A percentile compares a stretch with the other conserved stretches of the same genome.
Conservation (phyloP, 1,140 invertebrate species). For the Littorina saxatilis region DNA sequence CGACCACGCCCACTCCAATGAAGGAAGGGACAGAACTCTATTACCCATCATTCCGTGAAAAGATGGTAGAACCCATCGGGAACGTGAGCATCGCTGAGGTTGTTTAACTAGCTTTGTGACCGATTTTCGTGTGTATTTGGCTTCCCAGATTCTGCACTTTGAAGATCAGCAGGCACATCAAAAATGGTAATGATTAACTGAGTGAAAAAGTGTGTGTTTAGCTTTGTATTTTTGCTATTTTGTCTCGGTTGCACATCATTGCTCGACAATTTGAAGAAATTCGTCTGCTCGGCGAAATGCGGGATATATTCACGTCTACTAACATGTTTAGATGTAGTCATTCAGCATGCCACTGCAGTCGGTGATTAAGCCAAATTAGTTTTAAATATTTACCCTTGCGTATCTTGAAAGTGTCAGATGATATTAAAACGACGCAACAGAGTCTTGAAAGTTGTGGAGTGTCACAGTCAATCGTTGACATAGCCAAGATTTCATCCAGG, state of each 20-base stretch:
- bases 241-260: not conserved
- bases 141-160: not conserved
- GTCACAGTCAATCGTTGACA: too few species aligned
- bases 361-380: too few species aligned
- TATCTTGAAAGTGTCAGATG: too few species aligned
- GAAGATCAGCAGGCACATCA: not conserved
- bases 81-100: not conserved
- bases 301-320: too few species aligned
- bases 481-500: too few species aligned
- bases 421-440: too few species aligned
- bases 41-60: slow-evolving; percentile 19
- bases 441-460: too few species aligned
- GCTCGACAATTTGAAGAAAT: not conserved
- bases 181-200: not conserved
- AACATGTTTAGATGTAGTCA: too few species aligned
- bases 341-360: too few species aligned
- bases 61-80: slow-evolving; percentile 17
- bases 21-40: not conserved
- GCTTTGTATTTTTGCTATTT: not conserved
- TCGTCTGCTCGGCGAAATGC: not conserved
- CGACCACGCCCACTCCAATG: not conserved
- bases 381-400: too few species aligned
- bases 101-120: not conserved
- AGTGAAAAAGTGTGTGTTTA: not conserved
- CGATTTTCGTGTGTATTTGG: too few species aligned